Evolutionary conservation across 2,888 invertebrate genomes (phyloP).

Genomic region (Mellilla xanthometata): DNA sequence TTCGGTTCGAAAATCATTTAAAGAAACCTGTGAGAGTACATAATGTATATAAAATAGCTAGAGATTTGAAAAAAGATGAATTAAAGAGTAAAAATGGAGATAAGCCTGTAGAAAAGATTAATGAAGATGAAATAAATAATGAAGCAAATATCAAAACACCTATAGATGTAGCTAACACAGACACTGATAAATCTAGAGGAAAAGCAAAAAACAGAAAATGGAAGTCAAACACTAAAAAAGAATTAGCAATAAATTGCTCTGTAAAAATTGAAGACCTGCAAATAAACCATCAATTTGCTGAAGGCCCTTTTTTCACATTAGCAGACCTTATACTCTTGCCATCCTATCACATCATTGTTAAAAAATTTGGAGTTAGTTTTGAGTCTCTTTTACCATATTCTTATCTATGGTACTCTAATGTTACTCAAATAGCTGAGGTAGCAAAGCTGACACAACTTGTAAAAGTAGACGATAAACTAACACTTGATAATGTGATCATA

Average conservation of each 20-base stretch:
- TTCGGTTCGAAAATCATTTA: slow-evolving; percentile 92
- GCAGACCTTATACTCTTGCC: slow-evolving; percentile 92
- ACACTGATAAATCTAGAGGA: slow-evolving; percentile 40
- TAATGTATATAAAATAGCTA: slow-evolving; percentile 90
- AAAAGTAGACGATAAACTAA: slow-evolving; percentile 7
- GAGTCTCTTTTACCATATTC: slow-evolving; percentile 82
- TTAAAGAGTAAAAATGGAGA: slow-evolving; percentile 34
- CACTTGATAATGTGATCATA: slow-evolving; percentile 45
- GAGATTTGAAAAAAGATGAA: slow-evolving; percentile 74
- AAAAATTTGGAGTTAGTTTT: slow-evolving; percentile 61
- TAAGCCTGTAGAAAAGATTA: slow-evolving; percentile 26
- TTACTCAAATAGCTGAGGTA: slow-evolving; percentile 45
- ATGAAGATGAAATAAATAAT: slow-evolving; percentile 23
- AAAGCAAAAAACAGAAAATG: slow-evolving; percentile 69
- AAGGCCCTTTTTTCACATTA: slow-evolving; percentile 91
- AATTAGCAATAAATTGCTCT: slow-evolving; percentile 62
- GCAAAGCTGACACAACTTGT: slow-evolving; percentile 25
- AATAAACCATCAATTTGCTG: slow-evolving; percentile 89
- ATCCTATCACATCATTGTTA: slow-evolving; percentile 84
- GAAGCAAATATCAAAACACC: slow-evolving; percentile 19
- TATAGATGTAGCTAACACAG: slow-evolving; percentile 3
- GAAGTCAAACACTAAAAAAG: slow-evolving; percentile 69
- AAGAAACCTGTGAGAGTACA: slow-evolving; percentile 92
- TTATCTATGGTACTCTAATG: slow-evolving; percentile 83
- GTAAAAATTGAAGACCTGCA: slow-evolving; percentile 74